Evolutionary conservation across 2,888 invertebrate species (phyloP).

Genomic region (Nemurella pictetii): DNA sequence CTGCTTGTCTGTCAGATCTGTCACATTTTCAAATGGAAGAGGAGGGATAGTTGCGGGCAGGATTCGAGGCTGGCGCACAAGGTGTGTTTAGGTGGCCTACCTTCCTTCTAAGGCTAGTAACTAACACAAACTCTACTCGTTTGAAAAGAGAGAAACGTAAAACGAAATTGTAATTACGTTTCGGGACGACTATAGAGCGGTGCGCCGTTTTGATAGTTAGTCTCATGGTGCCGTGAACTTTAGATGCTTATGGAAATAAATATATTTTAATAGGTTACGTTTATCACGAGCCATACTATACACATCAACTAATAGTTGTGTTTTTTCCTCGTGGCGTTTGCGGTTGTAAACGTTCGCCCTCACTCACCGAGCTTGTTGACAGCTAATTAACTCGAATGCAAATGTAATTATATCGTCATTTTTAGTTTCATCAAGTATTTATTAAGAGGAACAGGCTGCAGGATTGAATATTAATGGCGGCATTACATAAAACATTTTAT

Average conservation of each 20-base stretch:
- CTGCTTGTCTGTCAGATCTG: conserved; percentile 22
- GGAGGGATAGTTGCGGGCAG: not conserved
- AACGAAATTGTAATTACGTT: not conserved
- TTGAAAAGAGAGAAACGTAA: not conserved
- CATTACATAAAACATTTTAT: too few relatives aligned
- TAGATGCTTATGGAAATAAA: not conserved
- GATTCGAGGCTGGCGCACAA: too few relatives aligned
- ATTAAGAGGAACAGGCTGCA: too few relatives aligned
- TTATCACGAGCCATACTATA: too few relatives aligned
- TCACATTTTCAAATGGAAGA: conserved; percentile 5
- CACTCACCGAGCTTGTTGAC: not conserved
- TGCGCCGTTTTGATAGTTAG: not conserved
- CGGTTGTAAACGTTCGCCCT: too few relatives aligned
- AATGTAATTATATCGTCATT: not conserved
- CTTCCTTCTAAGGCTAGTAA: too few relatives aligned
- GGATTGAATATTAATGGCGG: too few relatives aligned
- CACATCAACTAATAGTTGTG: too few relatives aligned
- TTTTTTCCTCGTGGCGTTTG: too few relatives aligned
- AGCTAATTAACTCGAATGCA: not conserved
- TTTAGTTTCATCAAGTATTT: not conserved
- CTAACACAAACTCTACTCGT: not conserved
- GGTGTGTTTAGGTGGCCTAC: not conserved
- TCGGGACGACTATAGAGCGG: not conserved
- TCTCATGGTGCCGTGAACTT: not conserved
- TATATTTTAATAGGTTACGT: not conserved